Evolutionary conservation across 2,113 vertebrate species (phyloP).

Genomic region (Connochaetes taurinus): DNA sequence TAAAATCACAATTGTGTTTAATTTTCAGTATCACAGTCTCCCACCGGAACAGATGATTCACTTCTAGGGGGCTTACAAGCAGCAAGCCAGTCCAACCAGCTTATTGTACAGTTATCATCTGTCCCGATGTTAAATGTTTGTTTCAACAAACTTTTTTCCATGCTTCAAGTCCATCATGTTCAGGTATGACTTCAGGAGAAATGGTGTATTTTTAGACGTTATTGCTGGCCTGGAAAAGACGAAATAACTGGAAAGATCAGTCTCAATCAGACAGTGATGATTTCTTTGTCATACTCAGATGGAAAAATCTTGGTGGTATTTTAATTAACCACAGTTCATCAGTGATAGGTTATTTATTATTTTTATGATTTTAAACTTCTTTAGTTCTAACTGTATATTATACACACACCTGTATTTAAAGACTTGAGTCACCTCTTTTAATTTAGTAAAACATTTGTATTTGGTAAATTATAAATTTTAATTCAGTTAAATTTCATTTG

Average conservation of each 20-base stretch:
- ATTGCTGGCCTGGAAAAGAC: background rate
- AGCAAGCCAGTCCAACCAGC: conserved; percentile 81
- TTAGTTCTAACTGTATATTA: background rate
- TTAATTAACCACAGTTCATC: background rate
- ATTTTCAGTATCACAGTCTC: conserved; percentile 88
- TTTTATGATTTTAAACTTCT: conserved; percentile 16
- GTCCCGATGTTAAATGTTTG: conserved; percentile 95
- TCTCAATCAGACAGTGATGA: background rate
- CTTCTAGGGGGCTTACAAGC: conserved; percentile 90
- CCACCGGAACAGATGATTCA: conserved; percentile 95
- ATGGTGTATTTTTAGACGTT: background rate
- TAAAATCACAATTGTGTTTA: conserved; percentile 10
- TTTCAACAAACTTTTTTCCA: conserved; percentile 99
- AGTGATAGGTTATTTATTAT: background rate
- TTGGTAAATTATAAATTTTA: background rate
- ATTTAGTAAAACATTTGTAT: background rate
- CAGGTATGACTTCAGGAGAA: conserved; percentile 83
- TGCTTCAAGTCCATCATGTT: conserved; percentile 98
- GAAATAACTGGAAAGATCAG: background rate
- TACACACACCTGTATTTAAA: background rate
- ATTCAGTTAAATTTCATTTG: conserved; percentile 20
- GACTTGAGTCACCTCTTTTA: background rate
- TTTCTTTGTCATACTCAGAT: background rate
- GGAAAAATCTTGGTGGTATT: background rate
- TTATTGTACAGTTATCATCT: conserved; percentile 91